Percentiles rank a stretch among this genome's conserved stretches.
Conservation (phyloP, 1,140 invertebrate species). For the Trichoplusia ni region DNA sequence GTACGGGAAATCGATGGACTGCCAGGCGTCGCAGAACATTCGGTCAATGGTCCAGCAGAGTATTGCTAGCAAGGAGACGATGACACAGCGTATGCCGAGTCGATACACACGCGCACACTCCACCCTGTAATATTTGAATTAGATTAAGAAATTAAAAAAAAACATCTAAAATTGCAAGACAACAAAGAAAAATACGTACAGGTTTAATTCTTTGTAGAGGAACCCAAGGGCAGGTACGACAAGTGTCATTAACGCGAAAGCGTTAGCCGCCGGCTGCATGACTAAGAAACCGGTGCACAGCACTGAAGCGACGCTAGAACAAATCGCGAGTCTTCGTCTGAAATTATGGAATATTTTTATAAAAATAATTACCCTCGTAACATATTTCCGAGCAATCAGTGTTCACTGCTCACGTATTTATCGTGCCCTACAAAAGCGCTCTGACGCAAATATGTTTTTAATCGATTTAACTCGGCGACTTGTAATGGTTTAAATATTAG, state of each 20-base stretch:
- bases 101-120: conserved; percentile 85
- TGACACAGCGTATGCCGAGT: conserved; percentile 85
- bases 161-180: no score
- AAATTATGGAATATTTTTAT: conserved; percentile 46
- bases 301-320: conserved; percentile 82
- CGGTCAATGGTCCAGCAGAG: conserved; percentile 90
- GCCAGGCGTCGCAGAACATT: conserved; percentile 90
- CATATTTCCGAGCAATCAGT: background rate
- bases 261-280: conserved; percentile 88
- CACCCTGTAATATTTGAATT: conserved; percentile 83
- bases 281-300: conserved; percentile 85
- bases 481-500: no score
- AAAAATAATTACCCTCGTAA: background rate
- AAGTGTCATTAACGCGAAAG: conserved; percentile 90
- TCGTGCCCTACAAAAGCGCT: no score
- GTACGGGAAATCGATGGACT: conserved; percentile 89
- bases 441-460: no score
- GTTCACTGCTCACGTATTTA: background rate
- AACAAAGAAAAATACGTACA: conserved; percentile 78
- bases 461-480: no score
- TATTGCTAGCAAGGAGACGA: conserved; percentile 86
- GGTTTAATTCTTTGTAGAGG: conserved; percentile 85
- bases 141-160: no score
- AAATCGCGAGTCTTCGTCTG: conserved; percentile 82
- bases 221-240: conserved; percentile 86